Evolutionary conservation across 2,113 vertebrate genomes (phyloP), one percentile per base, ranked within the genome.

Genomic region (Ariopsis seemanni): DNA sequence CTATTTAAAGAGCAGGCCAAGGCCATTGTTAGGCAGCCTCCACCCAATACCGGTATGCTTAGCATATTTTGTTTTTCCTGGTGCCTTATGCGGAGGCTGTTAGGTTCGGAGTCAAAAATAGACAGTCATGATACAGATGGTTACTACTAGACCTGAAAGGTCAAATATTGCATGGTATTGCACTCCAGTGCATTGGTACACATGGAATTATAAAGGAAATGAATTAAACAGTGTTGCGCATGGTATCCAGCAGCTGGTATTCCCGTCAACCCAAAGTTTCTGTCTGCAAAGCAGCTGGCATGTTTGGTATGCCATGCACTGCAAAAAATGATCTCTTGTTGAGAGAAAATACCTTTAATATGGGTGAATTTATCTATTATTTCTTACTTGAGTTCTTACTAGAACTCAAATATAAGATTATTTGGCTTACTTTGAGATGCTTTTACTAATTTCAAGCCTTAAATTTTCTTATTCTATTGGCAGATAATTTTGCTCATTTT

Each of bases 1-100:
- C 42, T 85, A 89, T 89, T 77, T 82, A 85, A 65, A 84, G 85
- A 80, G 18, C 53, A 57, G 80, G 75, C 77, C 79, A 34, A 81
- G 34, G 72, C 84, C 57, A 63, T 85, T 79, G 50, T 82, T 65
- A 48, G 57, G 9, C 30, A 65, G 48, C 77, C 77, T 85, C 83
- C 78, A 89, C 58, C 83, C 65, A 50, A 12, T 62, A 48, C 57
- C 57, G 79, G 79, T 82, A 80, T 80, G 78, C 27, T 84, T 25
- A 63, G 77, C 72, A 27, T 60, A 84, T 27, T 6, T 81, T 81
- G 77, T 55, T 87, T 71, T 81, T 82, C 86, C 60, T 75, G 83
- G 42, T 42, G 1, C 0, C 7, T 34, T 79, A 42, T 57, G 52
- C 7, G 17, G 82, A 69, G 82, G 62, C 62, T 53, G 63, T 34